Conservation (phyloP, 2,113 vertebrate genomes). For the Myotis davidii region DNA sequence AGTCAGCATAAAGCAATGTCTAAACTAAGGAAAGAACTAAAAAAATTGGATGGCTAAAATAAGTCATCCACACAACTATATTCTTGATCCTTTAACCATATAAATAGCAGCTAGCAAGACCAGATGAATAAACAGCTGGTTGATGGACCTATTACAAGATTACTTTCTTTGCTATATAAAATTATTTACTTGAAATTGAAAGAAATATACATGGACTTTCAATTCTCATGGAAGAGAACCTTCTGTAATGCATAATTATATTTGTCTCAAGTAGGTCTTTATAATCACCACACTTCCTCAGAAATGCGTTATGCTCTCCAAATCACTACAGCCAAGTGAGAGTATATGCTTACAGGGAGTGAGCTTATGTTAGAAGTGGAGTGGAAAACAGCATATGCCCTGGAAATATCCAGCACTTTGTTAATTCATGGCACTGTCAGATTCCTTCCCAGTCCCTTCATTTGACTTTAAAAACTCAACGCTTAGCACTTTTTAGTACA, state of each 20-base stretch:
- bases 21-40: constrained; percentile 1
- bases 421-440: background rate
- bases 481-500: background rate
- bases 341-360: background rate
- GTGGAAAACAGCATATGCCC: background rate
- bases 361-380: background rate
- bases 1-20: background rate
- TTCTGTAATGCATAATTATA: background rate
- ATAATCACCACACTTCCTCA: background rate
- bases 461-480: background rate
- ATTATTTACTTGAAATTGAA: background rate
- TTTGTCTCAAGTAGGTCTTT: background rate
- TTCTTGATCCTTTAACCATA: constrained; percentile 16
- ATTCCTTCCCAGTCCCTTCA: background rate
- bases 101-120: constrained; percentile 6
- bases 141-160: background rate
- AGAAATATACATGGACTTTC: background rate
- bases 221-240: background rate
- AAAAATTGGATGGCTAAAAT: background rate
- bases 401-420: background rate
- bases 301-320: background rate
- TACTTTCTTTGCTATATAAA: background rate
- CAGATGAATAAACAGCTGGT: background rate
- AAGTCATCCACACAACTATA: background rate
- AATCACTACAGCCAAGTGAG: background rate